Evolutionary conservation across 1,140 invertebrate genomes (phyloP).

Genomic region (Sycophila sp.): DNA sequence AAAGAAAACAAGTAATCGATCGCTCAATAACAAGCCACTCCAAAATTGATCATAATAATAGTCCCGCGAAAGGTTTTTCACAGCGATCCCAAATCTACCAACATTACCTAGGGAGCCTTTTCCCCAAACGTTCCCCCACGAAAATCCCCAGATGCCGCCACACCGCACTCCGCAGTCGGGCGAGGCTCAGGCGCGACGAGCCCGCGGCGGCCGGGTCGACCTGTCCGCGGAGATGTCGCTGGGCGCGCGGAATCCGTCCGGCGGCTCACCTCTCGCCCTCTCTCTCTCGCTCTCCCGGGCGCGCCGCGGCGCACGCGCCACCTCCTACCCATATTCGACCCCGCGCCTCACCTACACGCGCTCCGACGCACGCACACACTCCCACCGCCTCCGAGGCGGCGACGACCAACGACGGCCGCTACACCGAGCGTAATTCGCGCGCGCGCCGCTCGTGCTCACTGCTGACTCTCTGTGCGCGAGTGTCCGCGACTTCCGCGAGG

Average conservation of each 20-base stretch:
- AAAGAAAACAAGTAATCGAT: no score
- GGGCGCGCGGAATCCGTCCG: no score
- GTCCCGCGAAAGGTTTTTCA: no score
- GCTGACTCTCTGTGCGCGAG: neutral
- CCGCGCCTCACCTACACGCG: neutral
- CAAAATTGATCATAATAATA: neutral
- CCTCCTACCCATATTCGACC: neutral
- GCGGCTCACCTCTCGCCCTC: neutral
- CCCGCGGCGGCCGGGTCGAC: neutral
- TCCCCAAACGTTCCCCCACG: no score
- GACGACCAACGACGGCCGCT: no score
- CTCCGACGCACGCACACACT: no score
- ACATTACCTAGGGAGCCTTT: no score
- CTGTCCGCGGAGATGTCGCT: neutral
- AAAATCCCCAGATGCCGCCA: neutral
- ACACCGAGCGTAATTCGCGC: neutral
- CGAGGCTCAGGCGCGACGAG: neutral
- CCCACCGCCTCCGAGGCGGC: neutral
- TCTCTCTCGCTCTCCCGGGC: neutral
- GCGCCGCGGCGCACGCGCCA: neutral
- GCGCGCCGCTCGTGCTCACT: neutral
- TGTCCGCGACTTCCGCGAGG: no score
- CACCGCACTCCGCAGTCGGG: no score
- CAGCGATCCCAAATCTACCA: no score
- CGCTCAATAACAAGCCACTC: neutral